Base-by-base conservation (phyloP, 2,797 vertebrate species). In the Buphagus erythrorhynchus region DNA sequence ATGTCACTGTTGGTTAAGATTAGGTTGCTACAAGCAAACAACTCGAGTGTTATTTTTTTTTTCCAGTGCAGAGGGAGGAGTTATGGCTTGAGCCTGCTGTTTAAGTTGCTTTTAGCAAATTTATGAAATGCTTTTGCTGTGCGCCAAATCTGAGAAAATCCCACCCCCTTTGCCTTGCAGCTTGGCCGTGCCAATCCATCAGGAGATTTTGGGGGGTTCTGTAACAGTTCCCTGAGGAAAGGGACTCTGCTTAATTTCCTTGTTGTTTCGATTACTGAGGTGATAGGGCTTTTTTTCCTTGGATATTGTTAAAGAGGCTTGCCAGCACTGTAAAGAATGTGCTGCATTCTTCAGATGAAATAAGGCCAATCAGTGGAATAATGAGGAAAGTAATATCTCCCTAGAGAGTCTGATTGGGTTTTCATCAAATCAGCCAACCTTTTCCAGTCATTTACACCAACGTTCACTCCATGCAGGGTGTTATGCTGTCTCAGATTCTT, bases 301-400 rank as follows among this genome's bases (percentile, higher is more conserved):
- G 96, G 97, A 98, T 98, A 98, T 97, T 98, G 98, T 96, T 97
- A 97, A 97, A 98, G 97, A 98, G 97, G 94, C 97, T 98, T 98
- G 96, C 98, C 98, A 97, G 97, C 97, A 94, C 95, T 95, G 93
- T 97, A 97, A 98, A 97, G 98, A 98, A 98, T 98, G 97, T 95
- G 97, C 97, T 91, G 97, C 97, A 98, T 98, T 98, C 98, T 98
- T 98, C 98, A 98, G 98, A 98, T 98, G 98, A 98, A 99, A 98
- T 98, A 98, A 98, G 98, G 98, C 98, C 98, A 98, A 99, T 99
- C 98, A 99, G 98, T 97, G 98, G 98, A 98, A 99, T 99, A 99
- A 99, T 99, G 98, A 99, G 98, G 98, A 98, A 98, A 98, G 98
- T 98, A 99, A 99, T 98, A 98, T 98, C 98, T 99, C 99, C 98